Conservation (phyloP, 2,888 invertebrate genomes). For the Archips crataeganus region DNA sequence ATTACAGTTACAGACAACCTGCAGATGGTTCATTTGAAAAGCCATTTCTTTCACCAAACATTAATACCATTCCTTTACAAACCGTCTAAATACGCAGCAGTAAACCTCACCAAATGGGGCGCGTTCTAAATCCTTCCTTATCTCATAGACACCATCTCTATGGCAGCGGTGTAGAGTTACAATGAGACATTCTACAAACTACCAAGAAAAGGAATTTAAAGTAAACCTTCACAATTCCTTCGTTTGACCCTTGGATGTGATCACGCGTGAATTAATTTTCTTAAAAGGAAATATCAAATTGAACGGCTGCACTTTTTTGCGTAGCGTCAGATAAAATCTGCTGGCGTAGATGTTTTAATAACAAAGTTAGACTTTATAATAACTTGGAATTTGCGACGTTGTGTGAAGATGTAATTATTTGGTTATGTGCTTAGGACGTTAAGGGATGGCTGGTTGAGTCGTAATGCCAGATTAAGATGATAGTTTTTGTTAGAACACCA, state of each 20-base stretch:
- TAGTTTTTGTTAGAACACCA: slow-evolving; percentile 21
- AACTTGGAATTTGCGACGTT: slow-evolving; percentile 44
- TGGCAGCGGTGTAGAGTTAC: slow-evolving; percentile 69
- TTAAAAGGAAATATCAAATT: slow-evolving; percentile 54
- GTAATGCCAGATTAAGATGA: slow-evolving; percentile 25
- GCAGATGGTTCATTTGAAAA: slow-evolving; percentile 21
- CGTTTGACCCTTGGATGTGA: slow-evolving; percentile 62
- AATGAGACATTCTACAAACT: slow-evolving; percentile 61
- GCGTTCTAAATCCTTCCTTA: slow-evolving; percentile 70
- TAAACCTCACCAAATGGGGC: slow-evolving; percentile 61
- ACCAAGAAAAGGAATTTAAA: slow-evolving; percentile 62
- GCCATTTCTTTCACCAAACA: slow-evolving; percentile 46
- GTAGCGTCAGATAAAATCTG: slow-evolving; percentile 34
- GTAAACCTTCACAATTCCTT: slow-evolving; percentile 60
- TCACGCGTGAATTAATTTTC: slow-evolving; percentile 75
- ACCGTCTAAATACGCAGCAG: slow-evolving; percentile 51
- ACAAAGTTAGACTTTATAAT: slow-evolving; percentile 39
- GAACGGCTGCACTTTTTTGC: slow-evolving; percentile 49
- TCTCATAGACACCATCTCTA: slow-evolving; percentile 71
- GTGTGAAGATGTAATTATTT: slow-evolving; percentile 54
- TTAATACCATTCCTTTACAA: slow-evolving; percentile 53
- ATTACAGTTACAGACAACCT: slow-evolving; percentile 3
- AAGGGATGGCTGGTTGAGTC: slow-evolving; percentile 48
- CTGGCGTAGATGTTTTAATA: slow-evolving; percentile 44
- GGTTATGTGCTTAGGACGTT: slow-evolving; percentile 56